Conservation (phyloP, 92 coral and sea anemone species). For the Porites cylindrica region DNA sequence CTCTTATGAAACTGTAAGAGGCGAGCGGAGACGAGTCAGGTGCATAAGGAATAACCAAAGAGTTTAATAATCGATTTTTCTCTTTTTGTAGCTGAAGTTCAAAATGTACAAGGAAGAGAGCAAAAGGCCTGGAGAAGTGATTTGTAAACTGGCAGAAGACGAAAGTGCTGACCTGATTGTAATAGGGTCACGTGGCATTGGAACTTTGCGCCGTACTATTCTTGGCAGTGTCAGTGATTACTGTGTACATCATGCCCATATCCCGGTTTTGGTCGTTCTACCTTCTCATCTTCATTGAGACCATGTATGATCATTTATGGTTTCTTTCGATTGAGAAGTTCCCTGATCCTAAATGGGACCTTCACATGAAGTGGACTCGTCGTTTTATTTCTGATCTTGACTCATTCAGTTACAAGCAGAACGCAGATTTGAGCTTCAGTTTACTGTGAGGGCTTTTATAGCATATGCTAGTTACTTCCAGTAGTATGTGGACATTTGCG, state of each 20-base stretch:
- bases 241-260: constrained; percentile 76
- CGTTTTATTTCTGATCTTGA: no score
- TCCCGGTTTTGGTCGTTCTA: constrained; percentile 78
- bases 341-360: no score
- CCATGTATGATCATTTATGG: background rate
- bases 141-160: constrained; percentile 82
- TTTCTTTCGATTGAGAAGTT: background rate
- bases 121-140: constrained; percentile 82
- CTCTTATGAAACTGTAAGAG: background rate
- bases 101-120: constrained; percentile 84
- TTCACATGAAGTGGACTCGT: no score
- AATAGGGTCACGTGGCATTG: constrained; percentile 84
- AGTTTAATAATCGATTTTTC: background rate
- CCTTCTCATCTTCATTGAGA: constrained; percentile 51
- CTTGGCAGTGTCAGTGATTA: constrained; percentile 90
- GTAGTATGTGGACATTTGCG: no score
- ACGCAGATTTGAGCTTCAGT: no score
- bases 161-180: constrained; percentile 58
- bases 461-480: no score
- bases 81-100: constrained; percentile 55
- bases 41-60: background rate
- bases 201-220: constrained; percentile 82
- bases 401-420: no score
- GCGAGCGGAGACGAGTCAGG: no score
- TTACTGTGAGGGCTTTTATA: no score